These are phyloP conservation scores for Fragum fragum DNA, from an alignment of 2,888 invertebrate species.

Conservation along the genomic window DNA sequence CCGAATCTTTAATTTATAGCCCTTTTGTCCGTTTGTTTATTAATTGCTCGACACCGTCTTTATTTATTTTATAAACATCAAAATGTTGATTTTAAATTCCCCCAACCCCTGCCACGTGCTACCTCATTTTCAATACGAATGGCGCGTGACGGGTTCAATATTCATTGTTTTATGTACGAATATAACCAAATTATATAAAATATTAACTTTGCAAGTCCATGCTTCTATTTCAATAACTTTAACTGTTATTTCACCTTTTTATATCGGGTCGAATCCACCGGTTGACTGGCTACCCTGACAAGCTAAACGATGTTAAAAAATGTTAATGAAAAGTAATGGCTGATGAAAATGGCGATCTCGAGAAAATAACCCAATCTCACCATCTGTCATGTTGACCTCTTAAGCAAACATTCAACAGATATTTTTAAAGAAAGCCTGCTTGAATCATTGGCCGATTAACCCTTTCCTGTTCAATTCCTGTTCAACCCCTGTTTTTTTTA, in stretches of 20 bases:
- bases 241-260: not conserved
- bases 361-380: slow-evolving; percentile 2
- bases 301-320: slow-evolving; percentile 6
- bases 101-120: slow-evolving; percentile 16
- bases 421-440: not conserved
- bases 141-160: not conserved
- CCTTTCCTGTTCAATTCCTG: too few species aligned
- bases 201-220: not conserved
- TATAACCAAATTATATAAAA: not conserved
- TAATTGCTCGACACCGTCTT: slow-evolving; percentile 10
- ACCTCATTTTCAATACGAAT: not conserved
- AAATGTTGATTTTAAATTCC: slow-evolving; percentile 59
- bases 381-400: slow-evolving; percentile 12
- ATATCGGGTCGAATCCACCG: not conserved
- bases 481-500: too few species aligned
- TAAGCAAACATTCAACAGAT: slow-evolving; percentile 8
- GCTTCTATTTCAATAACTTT: not conserved
- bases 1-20: slow-evolving; percentile 11
- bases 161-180: slow-evolving; percentile 2
- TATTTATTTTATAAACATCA: slow-evolving; percentile 66
- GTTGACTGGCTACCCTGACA: not conserved
- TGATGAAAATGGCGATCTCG: not conserved
- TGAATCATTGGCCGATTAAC: not conserved
- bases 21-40: slow-evolving; percentile 4
- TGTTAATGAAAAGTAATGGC: not conserved